Base-by-base conservation (phyloP, 2,113 vertebrate species). In the Pelusios castaneus region DNA sequence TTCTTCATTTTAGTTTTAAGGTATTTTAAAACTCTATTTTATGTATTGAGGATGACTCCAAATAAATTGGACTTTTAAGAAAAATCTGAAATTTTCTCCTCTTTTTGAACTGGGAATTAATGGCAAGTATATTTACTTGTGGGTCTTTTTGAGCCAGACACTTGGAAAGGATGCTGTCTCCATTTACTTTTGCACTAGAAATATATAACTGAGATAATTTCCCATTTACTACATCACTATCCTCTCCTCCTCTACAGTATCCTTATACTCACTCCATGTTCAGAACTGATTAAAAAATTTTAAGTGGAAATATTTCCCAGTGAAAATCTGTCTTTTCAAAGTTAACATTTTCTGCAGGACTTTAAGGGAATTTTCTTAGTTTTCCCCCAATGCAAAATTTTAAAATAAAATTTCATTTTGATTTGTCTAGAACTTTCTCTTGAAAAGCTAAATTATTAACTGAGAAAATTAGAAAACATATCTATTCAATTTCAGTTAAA, bases 401-500 rank as follows among this genome's bases (percentile, higher is more conserved):
- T 60, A 6, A 31, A 31, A 29, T 25, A 29, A 60, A 31, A 31
- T 58, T 58, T 58, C 27, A 58, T 58, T 58, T 58, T 58, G 56
- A 58, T 58, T 58, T 58, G 56, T 29, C 10, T 31, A 58, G 56
- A 6, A 58, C 12, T 31, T 60, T 60, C 58, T 16, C 58, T 31
- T 60, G 58, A 29, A 31, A 60, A 60, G 58, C 29, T 60, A 60
- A 60, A 58, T 78, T 5, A 25, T 82, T 5, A 3, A 2, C 2
- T 34, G 27, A 8, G 47, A 56, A 0, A 51, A 8, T 0, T 90
- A 49, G 0, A 1, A 12, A 4, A 85, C 85, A 67, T 21, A 88
- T 82, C 0, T 47, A 51, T 79, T n/a, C 47, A n/a, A 12, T 52
- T 49, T 51, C 29, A 51, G 43, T 31, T 34, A n/a, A 31, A 29